Conservation (phyloP, 2,113 vertebrate species). For the Oryzias javanicus region DNA sequence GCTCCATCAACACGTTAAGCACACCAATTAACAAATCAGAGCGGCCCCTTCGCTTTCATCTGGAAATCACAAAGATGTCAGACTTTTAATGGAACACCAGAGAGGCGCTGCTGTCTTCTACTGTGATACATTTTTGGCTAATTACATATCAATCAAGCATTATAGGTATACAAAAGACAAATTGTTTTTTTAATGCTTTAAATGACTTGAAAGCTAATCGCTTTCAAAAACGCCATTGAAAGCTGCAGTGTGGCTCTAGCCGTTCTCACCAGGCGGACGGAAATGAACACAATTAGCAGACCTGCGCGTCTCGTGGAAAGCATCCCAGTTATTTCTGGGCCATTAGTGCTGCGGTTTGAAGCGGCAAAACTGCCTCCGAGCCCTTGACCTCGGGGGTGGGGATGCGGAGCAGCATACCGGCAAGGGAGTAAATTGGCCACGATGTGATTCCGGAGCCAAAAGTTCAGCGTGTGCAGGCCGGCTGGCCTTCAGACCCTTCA, state of each 20-base stretch:
- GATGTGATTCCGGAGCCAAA: slow-evolving; percentile 50
- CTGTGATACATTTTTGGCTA: slow-evolving; percentile 20
- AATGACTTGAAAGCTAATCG: not conserved
- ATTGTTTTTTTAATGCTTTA: slow-evolving; percentile 9
- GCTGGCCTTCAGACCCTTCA: slow-evolving; percentile 42
- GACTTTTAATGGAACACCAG: slow-evolving; percentile 23
- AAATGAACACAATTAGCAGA: slow-evolving; percentile 50
- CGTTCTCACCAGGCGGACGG: slow-evolving; percentile 12
- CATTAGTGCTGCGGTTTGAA: slow-evolving; percentile 52
- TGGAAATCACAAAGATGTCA: slow-evolving; percentile 35
- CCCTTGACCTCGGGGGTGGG: slow-evolving; percentile 44
- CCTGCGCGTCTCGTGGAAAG: slow-evolving; percentile 30
- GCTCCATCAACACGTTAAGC: slow-evolving; percentile 38
- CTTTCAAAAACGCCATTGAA: not conserved
- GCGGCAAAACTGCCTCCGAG: slow-evolving; percentile 49
- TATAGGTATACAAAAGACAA: slow-evolving; percentile 1
- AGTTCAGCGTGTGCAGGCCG: slow-evolving; percentile 50
- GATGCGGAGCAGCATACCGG: slow-evolving; percentile 4
- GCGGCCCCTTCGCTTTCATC: no score
- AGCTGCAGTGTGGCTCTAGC: slow-evolving; percentile 10
- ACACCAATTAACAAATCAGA: slow-evolving; percentile 33
- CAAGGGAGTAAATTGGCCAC: slow-evolving; percentile 53
- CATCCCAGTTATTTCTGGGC: slow-evolving; percentile 41
- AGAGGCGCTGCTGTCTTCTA: slow-evolving; percentile 32
- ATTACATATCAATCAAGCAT: slow-evolving; percentile 23